A percentile compares a stretch with the other conserved stretches of the same genome.
Evolutionary conservation across 2,113 vertebrate genomes (phyloP).

Genomic region (Pterophyllum scalare): DNA sequence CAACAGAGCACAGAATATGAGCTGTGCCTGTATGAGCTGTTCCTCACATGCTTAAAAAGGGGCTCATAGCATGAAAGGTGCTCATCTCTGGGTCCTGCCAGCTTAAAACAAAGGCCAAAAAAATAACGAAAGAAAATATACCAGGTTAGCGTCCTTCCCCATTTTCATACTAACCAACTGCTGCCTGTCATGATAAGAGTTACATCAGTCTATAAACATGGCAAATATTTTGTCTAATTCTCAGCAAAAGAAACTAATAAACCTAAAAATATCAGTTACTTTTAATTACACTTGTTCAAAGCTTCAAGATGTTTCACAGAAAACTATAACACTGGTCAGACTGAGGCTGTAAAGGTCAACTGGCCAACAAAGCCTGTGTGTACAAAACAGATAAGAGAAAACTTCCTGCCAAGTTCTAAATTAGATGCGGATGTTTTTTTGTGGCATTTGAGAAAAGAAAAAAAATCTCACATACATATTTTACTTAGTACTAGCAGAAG

Average conservation of each 20-base stretch:
- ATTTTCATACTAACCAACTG: neutral
- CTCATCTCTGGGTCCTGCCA: conserved; percentile 20
- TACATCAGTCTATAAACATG: neutral
- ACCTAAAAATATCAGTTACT: neutral
- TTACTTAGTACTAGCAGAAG: conserved; percentile 46
- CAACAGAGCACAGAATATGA: neutral
- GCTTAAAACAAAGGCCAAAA: neutral
- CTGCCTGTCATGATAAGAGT: neutral
- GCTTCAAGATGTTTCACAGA: neutral
- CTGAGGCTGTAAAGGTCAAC: conserved; percentile 39
- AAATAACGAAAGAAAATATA: too few species aligned
- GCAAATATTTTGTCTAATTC: neutral
- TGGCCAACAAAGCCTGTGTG: conserved; percentile 53
- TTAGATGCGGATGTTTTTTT: conserved; percentile 63
- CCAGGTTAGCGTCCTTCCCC: too few species aligned
- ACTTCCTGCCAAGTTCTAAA: conserved; percentile 67
- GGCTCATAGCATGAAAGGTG: neutral
- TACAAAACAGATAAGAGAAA: conserved; percentile 65
- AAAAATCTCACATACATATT: neutral
- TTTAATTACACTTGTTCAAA: neutral
- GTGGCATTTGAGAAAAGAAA: conserved; percentile 17
- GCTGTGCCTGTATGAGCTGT: neutral
- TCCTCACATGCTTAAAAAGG: neutral
- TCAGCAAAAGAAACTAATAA: neutral
- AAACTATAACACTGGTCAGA: neutral